Base-by-base conservation (phyloP, 2,113 vertebrate genomes). In the Phalacrocorax carbo region DNA sequence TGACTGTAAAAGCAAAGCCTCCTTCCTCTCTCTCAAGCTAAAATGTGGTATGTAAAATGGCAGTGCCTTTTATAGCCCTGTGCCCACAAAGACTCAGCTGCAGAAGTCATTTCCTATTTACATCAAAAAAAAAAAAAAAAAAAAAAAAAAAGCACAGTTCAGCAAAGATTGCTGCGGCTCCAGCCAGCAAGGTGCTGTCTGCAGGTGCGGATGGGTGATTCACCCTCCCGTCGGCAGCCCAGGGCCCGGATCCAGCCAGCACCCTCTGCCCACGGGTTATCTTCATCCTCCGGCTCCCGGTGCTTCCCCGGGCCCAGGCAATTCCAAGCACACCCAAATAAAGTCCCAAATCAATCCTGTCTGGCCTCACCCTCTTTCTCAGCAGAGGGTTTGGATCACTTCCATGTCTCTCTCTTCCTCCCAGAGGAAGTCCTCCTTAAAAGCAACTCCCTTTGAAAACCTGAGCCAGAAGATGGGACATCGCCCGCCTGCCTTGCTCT, bases 331-430 rank as follows among this genome's bases (percentile, higher is more conserved):
- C 94, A 95, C 80, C 91, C 93, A 89, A 95, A 93, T 68, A 84
- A 94, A 96, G 81, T 78, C 91, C 96, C 94, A 17, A 84, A 93
- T 38, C 94, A 72, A 36, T 30, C 93, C 93, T 23, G 95, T 91
- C 95, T 94, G 83, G 95, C 95, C 91, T 91, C 93, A 82, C 95
- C 94, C 93, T 96, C 60, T 89, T 91, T 91, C 95, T 93, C 94
- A 87, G 93, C 81, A 76, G 34, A 90, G 65, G 86, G 52, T 64
- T 96, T 96, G 95, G 93, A 92, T 55, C 5, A 2, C 27, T 75
- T 93, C 96, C 95, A 93, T 0, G 8, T 21, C 83, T 96, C 72
- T 81, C 88, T 76, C 90, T 94, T 88, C 91, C 93, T 94, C 76
- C 94, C 77, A 52, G 77, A 89, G 95, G 89, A 97, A 94, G 76